Conservation (phyloP, 1,140 invertebrate species). For the Lycorma delicatula region DNA sequence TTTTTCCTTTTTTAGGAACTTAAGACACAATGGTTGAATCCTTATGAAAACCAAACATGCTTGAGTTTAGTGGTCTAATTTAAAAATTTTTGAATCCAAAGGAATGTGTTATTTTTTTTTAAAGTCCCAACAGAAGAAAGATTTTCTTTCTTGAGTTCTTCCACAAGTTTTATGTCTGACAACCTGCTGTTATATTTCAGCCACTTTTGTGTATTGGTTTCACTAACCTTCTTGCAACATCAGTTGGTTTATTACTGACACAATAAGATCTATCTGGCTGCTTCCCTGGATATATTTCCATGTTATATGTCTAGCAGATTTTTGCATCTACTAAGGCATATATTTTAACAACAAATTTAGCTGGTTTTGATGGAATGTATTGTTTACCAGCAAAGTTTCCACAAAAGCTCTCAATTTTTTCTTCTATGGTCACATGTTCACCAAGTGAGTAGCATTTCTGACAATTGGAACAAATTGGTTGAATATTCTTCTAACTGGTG, state of each 20-base stretch:
- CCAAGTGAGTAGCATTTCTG: conserved; percentile 13
- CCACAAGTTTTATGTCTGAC: conserved; percentile 23
- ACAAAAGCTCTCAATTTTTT: conserved; percentile 32
- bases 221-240: conserved; percentile 19
- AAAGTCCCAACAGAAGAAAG: no score
- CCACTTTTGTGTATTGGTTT: conserved; percentile 19
- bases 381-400: conserved; percentile 34
- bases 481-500: conserved; percentile 31
- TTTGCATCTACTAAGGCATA: conserved; percentile 31
- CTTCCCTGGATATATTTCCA: conserved; percentile 33
- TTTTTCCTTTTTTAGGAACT: no score
- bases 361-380: conserved; percentile 38
- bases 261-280: conserved; percentile 32
- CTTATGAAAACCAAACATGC: no score
- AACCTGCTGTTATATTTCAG: conserved; percentile 22
- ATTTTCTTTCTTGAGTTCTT: no score
- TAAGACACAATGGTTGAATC: no score
- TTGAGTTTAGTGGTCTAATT: no score
- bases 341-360: conserved; percentile 41
- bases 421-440: conserved; percentile 30
- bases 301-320: conserved; percentile 31
- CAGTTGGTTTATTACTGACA: conserved; percentile 28
- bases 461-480: conserved; percentile 31
- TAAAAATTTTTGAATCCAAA: no score
- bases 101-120: no score